Base-by-base conservation (phyloP, 2,888 invertebrate species). In the Amphipoea oculea region DNA sequence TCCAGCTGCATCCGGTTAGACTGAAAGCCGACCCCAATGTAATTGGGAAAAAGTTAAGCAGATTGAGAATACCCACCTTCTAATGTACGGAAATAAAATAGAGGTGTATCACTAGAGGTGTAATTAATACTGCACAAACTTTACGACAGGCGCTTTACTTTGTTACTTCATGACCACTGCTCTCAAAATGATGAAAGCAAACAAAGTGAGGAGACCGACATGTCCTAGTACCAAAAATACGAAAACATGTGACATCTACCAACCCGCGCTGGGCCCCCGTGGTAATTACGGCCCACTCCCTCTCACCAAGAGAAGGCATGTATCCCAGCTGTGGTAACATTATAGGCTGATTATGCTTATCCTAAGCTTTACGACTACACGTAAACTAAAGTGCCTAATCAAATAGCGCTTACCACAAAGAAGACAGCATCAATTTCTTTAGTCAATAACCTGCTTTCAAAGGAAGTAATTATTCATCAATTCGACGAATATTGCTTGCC, bases 401-500 rank as follows among this genome's bases (percentile, higher is more conserved):
- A 57, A 75, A 77, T 75, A 60, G 29, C 40, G 60, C 0, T 66
- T 36, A 48, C 20, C 6, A 9, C 65, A 66, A 66, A 45, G n/a
- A 57, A 57, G 66, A 75, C 67, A 54, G 14, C n/a, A 60, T 51
- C 20, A 60, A 73, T 73, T n/a, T 5, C 48, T 71, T 40, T 9
- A 79, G 65, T 60, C 36, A 51, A 51, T 51, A 23, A 48, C 5
- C 65, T 40, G 12, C 40, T 62, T 57, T n/a, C 40, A 63, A 57
- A 20, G n/a, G 20, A 12, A 12, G n/a, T 14, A 23, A 81, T 81
- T 75, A 66, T 29, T 78, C 63, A 82, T 63, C 48, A 72, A 60
- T 65, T 20, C 23, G 4, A 40, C 66, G 57, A 60, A 60, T 77
- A 66, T 65, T 42, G 45, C 70, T 69, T 29, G 45, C n/a, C 62